These are phyloP conservation scores for Habroteleia sp. DNA, from an alignment of 2,888 invertebrate species.

Conservation along the genomic window DNA sequence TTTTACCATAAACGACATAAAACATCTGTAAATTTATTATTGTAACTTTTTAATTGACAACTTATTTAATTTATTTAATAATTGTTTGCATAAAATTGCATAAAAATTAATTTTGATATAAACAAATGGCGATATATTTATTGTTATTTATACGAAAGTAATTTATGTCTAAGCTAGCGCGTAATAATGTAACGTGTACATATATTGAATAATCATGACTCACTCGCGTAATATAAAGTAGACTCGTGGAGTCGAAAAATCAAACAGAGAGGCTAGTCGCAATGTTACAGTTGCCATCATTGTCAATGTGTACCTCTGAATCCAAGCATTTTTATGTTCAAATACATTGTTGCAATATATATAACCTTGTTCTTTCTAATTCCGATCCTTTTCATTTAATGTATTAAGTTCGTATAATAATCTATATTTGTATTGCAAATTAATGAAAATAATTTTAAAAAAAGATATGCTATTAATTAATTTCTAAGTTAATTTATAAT, in stretches of 20 bases:
- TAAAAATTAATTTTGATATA: constrained; percentile 49
- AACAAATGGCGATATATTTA: constrained; percentile 61
- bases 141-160: constrained; percentile 61
- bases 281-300: constrained; percentile 65
- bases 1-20: too few relatives aligned
- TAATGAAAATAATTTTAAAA: too few relatives aligned
- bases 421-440: too few relatives aligned
- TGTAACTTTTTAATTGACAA: constrained; percentile 37
- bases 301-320: constrained; percentile 65
- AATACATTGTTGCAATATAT: constrained; percentile 66
- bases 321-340: constrained; percentile 61
- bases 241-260: constrained; percentile 68
- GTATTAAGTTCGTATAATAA: too few relatives aligned
- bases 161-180: constrained; percentile 60
- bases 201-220: constrained; percentile 57
- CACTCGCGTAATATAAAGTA: constrained; percentile 65
- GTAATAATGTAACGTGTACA: constrained; percentile 62
- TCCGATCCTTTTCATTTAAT: constrained; percentile 3
- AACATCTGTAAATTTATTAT: constrained; percentile 8
- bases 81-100: constrained; percentile 30
- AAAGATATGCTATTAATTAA: too few relatives aligned
- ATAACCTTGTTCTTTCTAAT: constrained; percentile 6
- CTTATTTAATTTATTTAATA: constrained; percentile 43
- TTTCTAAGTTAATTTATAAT: too few relatives aligned
- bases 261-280: constrained; percentile 74